Conservation (phyloP, 2,797 vertebrate genomes). For the Bradypodion ventrale region DNA sequence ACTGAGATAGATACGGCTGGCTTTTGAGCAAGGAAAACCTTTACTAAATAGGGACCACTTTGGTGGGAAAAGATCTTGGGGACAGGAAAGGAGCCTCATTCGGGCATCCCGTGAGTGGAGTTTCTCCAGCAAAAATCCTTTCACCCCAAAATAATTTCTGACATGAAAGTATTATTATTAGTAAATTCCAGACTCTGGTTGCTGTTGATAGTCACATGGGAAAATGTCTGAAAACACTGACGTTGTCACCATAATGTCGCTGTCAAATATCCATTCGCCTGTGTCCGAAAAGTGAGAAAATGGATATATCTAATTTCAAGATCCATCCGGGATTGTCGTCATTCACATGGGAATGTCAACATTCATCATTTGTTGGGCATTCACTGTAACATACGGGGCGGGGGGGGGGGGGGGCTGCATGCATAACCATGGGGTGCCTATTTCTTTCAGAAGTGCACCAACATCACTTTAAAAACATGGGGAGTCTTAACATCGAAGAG, state of each 20-base stretch:
- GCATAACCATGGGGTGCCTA: neutral
- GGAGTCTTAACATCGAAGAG: neutral
- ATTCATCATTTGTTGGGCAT: neutral
- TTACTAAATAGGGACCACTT: no score
- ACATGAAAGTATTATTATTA: no score
- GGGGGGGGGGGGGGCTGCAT: neutral
- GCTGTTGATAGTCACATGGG: neutral
- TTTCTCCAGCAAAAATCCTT: no score
- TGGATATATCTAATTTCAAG: slow-evolving; percentile 15
- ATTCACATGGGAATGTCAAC: neutral
- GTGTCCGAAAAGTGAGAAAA: slow-evolving; percentile 4
- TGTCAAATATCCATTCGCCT: neutral
- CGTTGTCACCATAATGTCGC: neutral
- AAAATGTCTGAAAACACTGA: neutral
- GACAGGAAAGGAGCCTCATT: no score
- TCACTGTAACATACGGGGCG: slow-evolving; percentile 15
- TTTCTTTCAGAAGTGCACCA: neutral
- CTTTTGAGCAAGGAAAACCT: no score
- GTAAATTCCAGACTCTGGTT: neutral
- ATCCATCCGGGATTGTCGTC: slow-evolving; percentile 5
- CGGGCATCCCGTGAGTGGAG: no score
- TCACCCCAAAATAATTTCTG: no score
- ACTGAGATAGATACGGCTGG: no score
- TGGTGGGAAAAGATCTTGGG: no score
- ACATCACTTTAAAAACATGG: neutral